phyloP scores from a whole-genome alignment of 2,113 vertebrate species.

The Equus quagga region DNA sequence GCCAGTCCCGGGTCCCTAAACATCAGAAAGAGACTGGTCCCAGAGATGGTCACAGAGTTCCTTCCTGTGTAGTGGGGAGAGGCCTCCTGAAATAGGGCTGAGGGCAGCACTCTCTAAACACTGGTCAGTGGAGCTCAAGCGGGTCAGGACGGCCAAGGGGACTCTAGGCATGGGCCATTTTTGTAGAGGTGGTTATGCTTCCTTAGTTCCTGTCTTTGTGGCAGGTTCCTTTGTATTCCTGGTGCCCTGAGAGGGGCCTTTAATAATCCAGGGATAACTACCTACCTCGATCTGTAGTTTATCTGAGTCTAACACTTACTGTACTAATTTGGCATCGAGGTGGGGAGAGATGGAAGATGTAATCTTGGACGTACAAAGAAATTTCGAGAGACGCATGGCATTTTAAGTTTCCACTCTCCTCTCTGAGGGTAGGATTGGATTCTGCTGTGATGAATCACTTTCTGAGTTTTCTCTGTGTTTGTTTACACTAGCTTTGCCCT shows the following conservation, averaged over 20 bases:
- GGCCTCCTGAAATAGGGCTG: background rate
- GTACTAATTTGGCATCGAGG: background rate
- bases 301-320: background rate
- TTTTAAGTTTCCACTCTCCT: background rate
- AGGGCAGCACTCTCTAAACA: background rate
- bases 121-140: fast-evolving
- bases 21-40: background rate
- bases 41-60: background rate
- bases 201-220: background rate
- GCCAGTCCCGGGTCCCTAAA: fast-evolving
- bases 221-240: background rate
- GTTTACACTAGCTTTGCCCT: background rate
- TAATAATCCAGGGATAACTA: background rate
- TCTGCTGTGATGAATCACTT: background rate
- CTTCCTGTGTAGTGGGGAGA: no score
- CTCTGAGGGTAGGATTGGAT: background rate
- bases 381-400: background rate
- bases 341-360: background rate
- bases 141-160: background rate
- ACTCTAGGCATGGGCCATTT: background rate
- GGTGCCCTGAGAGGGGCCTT: background rate
- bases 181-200: background rate
- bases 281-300: background rate
- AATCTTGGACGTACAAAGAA: background rate
- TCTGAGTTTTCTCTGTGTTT: slow-evolving; percentile 1